These are phyloP conservation scores for Nemotelus nigrinus DNA, from an alignment of 2,888 invertebrate species.

Conservation along the genomic window DNA sequence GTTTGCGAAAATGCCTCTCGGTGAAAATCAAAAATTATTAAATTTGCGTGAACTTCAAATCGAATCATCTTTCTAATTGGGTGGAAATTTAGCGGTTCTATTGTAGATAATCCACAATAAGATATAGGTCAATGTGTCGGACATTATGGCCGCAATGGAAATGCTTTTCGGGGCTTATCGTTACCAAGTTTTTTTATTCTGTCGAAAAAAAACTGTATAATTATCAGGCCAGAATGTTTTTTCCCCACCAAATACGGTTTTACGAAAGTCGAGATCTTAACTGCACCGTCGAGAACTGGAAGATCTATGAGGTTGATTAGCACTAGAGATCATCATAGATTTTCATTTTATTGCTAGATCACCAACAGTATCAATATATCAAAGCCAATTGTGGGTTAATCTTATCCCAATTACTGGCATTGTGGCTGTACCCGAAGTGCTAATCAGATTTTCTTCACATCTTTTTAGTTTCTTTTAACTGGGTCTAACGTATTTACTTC, in stretches of 20 bases:
- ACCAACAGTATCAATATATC: neutral
- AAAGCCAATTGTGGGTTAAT: neutral
- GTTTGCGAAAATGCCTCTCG: neutral
- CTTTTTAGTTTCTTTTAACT: no score
- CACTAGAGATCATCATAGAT: slow-evolving; percentile 13
- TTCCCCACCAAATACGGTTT: neutral
- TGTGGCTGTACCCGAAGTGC: neutral
- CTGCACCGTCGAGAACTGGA: neutral
- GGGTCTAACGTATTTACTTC: no score
- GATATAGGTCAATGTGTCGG: slow-evolving; percentile 30
- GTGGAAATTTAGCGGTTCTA: slow-evolving; percentile 1
- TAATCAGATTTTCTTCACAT: no score
- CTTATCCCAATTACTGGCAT: slow-evolving; percentile 15
- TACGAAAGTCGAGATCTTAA: neutral
- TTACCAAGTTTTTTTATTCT: no score
- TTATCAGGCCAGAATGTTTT: neutral
- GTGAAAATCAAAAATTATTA: slow-evolving; percentile 8
- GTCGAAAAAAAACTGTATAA: no score
- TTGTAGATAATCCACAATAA: slow-evolving; percentile 19
- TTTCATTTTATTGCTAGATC: neutral
- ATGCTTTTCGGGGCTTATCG: no score
- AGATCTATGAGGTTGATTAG: slow-evolving; percentile 2
- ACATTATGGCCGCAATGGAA: neutral
- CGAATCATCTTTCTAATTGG: slow-evolving; percentile 9
- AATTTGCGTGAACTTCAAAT: neutral